Evolutionary conservation across 2,797 vertebrate genomes (phyloP), one percentile per base, ranked within the genome.

Genomic region (Aselliscus stoliczkanus): DNA sequence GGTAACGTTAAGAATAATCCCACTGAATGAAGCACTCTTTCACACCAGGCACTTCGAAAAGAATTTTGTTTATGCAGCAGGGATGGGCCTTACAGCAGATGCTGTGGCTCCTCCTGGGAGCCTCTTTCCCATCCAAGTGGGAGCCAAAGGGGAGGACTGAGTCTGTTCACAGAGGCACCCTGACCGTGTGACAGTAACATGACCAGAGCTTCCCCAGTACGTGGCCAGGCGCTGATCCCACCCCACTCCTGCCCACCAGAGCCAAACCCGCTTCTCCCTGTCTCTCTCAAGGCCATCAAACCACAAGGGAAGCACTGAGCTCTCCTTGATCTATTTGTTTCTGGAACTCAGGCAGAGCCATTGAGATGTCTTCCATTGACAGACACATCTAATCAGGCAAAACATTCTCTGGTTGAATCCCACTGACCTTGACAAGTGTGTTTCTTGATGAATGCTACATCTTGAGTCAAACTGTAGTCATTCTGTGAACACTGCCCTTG

Each of bases 331-430:
- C 82, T 67, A 6, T n/a, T 88, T 76, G 69, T 34, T 88, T 69
- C 21, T 25, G 42, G 44, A 7, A 39, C 18, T 13, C 25, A 37
- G 18, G 67, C 44, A 58, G 34, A 76, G 29, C 21, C 13, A 31
- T 58, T 10, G 29, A 31, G 80, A 64, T 8, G 2, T 52, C 52
- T 88, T 84, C 37, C 17, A 27, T 2, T 56, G 12, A 39, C 27
- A 96, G 64, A 69, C n/a, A 31, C 0, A 1, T 34, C 60, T 60
- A 21, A 82, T 90, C 65, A 17, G 20, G 56, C 34, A 70, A 75
- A 91, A 80, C 47, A 17, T 89, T 86, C 67, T 88, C 65, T 18
- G 25, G 52, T 29, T 90, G 67, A 92, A 56, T 84, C 11, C 25
- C 80, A 37, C 76, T 37, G 56, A 86, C 4, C 5, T 4, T 60